Conservation (phyloP, 2,113 vertebrate species). For the Cyphomyrus plagiostoma region DNA sequence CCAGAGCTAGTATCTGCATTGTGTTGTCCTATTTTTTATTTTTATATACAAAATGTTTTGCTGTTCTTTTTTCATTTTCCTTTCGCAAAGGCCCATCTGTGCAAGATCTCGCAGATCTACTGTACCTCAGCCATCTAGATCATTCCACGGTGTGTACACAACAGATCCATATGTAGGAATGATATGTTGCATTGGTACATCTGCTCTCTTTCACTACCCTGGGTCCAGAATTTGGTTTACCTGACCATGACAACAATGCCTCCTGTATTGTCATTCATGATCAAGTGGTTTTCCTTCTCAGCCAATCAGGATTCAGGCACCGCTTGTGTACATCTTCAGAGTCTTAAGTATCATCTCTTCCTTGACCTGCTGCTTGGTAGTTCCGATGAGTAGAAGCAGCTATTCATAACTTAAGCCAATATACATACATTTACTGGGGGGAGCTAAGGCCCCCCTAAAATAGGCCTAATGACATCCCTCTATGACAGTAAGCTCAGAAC, state of each 20-base stretch:
- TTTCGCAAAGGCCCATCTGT: not conserved
- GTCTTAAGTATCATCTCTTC: not conserved
- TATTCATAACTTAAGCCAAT: no score
- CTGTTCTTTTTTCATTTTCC: not conserved
- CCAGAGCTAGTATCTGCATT: not conserved
- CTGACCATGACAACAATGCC: not conserved
- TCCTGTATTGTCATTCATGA: not conserved
- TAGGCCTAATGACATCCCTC: no score
- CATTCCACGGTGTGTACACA: not conserved
- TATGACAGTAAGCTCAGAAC: not conserved
- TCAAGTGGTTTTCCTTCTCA: not conserved
- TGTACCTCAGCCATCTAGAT: not conserved
- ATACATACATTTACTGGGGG: no score
- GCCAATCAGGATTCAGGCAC: not conserved
- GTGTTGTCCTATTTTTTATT: not conserved
- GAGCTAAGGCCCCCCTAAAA: no score
- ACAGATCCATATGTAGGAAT: not conserved
- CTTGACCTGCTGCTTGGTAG: no score
- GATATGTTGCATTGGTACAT: not conserved
- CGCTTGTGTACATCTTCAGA: not conserved
- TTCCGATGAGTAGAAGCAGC: not conserved
- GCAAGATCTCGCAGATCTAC: not conserved
- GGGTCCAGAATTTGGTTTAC: not conserved
- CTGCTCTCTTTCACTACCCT: not conserved
- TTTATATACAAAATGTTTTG: not conserved